Evolutionary conservation across 2,888 invertebrate species (phyloP).

Genomic region (Ecdyonurus torrentis): DNA sequence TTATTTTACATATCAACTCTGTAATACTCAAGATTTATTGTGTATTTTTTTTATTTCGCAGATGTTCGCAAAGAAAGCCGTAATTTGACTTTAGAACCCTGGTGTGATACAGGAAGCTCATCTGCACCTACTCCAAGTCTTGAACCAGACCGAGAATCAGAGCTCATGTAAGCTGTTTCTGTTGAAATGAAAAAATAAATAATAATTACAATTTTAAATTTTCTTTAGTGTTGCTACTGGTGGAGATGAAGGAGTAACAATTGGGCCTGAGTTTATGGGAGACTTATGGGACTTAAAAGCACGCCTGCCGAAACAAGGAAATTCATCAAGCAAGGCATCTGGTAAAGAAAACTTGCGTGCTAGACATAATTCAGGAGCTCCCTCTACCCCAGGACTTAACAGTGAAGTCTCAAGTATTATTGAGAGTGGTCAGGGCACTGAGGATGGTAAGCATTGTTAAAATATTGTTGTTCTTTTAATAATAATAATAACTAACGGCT

Average conservation of each 20-base stretch:
- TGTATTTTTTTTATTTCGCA: too few species aligned
- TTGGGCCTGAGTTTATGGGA: neutral
- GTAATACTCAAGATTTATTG: too few species aligned
- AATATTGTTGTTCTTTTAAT: neutral
- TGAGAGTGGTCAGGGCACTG: constrained; percentile 19
- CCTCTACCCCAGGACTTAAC: constrained; percentile 16
- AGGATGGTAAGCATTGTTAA: constrained; percentile 18
- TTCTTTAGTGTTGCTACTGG: neutral
- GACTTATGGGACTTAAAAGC: neutral
- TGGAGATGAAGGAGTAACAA: too few species aligned
- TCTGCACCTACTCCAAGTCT: neutral
- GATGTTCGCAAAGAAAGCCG: too few species aligned
- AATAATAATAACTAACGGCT: neutral
- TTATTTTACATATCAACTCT: too few species aligned
- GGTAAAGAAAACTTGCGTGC: neutral
- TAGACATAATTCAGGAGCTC: constrained; percentile 6
- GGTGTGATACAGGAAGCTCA: neutral
- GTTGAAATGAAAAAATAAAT: neutral
- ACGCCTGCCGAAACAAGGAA: neutral
- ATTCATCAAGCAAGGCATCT: neutral
- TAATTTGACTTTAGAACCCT: too few species aligned
- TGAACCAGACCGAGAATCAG: neutral
- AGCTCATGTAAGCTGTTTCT: neutral
- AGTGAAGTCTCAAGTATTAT: constrained; percentile 20
- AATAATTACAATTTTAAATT: neutral